Evolutionary conservation across 2,888 invertebrate species (phyloP).

Genomic region (Graphium colonna): DNA sequence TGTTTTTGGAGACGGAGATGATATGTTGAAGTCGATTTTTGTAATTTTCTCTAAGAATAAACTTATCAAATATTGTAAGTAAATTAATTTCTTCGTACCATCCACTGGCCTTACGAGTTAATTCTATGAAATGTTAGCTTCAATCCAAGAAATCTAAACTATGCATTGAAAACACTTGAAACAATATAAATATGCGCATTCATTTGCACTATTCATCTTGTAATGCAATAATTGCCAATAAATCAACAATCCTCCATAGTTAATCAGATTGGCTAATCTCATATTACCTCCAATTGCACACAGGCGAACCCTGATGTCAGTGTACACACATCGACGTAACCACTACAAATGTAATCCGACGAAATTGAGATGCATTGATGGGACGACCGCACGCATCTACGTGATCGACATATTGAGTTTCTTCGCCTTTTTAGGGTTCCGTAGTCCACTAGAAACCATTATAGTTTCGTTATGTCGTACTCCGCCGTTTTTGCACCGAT

Average conservation of each 20-base stretch:
- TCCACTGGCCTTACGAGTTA: too few species aligned
- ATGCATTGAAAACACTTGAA: too few species aligned
- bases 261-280: conserved; percentile 1
- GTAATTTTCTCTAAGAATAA: too few species aligned
- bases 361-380: conserved; percentile 40
- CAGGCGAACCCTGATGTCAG: neutral
- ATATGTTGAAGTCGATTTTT: too few species aligned
- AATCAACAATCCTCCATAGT: neutral
- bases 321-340: neutral
- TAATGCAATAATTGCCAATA: conserved; percentile 2
- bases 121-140: too few species aligned
- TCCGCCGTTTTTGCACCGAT: too few species aligned
- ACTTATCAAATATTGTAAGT: too few species aligned
- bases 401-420: conserved; percentile 41
- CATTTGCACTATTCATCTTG: neutral
- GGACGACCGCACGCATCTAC: conserved; percentile 43
- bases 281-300: conserved; percentile 5
- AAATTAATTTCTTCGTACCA: too few species aligned
- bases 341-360: neutral
- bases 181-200: neutral
- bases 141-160: too few species aligned
- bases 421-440: conserved; percentile 28
- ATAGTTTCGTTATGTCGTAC: too few species aligned
- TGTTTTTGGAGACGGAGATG: too few species aligned
- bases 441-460: too few species aligned